These are phyloP conservation scores for Hippotragus niger DNA, from an alignment of 2,113 vertebrate species.

Conservation along the genomic window DNA sequence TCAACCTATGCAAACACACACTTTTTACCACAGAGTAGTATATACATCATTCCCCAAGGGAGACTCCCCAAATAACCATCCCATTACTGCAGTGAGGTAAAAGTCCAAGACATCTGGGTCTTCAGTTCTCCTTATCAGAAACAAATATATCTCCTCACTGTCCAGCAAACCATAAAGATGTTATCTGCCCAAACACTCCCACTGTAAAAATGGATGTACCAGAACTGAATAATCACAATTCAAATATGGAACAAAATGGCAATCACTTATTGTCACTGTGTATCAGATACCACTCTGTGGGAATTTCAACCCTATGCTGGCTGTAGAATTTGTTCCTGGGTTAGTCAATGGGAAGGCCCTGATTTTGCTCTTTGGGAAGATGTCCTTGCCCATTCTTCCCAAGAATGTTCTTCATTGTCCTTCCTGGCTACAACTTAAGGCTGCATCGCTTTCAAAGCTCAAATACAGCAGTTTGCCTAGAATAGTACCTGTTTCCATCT, in stretches of 20 bases:
- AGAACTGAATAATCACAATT: background rate
- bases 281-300: background rate
- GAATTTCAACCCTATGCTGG: background rate
- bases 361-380: background rate
- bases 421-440: background rate
- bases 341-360: background rate
- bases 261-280: background rate
- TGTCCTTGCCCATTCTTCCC: background rate
- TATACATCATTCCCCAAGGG: background rate
- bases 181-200: background rate
- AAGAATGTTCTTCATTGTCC: background rate
- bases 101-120: background rate
- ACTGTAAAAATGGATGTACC: background rate
- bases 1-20: background rate
- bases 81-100: background rate
- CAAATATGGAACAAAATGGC: background rate
- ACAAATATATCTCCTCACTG: background rate
- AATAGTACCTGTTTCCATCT: background rate
- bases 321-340: background rate
- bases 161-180: background rate
- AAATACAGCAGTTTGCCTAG: background rate
- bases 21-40: background rate
- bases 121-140: background rate
- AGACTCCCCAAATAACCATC: background rate
- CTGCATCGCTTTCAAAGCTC: background rate